Percentiles rank a stretch among this genome's conserved stretches.
Conservation (phyloP, 1,140 invertebrate genomes). For the Cyphomyrmex costatus region DNA sequence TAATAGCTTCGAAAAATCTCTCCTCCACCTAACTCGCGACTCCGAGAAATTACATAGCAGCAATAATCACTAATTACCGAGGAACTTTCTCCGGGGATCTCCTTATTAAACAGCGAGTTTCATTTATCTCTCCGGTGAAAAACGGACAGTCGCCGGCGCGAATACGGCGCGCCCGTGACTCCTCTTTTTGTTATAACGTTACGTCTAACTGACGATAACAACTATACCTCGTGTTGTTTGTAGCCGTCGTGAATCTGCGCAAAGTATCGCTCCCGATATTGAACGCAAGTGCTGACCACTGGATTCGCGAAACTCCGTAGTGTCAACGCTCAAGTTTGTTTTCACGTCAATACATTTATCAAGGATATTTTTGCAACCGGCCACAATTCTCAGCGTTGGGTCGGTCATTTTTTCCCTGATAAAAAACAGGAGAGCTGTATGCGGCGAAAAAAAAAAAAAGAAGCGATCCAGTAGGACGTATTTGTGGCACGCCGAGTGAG, state of each 20-base stretch:
- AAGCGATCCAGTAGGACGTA: constrained; percentile 61
- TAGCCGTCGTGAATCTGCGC: constrained; percentile 26
- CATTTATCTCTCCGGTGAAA: constrained; percentile 56
- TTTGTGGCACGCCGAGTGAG: constrained; percentile 53
- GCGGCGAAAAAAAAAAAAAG: constrained; percentile 42
- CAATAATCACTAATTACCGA: constrained; percentile 73
- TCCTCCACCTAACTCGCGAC: constrained; percentile 41
- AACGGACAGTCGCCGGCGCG: background rate
- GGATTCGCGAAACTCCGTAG: constrained; percentile 48
- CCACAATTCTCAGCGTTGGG: constrained; percentile 45
- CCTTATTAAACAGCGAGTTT: constrained; percentile 68
- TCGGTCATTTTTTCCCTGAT: constrained; percentile 33
- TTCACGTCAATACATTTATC: constrained; percentile 71
- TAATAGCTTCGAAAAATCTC: constrained; percentile 69
- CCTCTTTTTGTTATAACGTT: constrained; percentile 8
- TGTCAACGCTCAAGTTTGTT: constrained; percentile 62
- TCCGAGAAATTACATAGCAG: constrained; percentile 64
- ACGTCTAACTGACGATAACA: constrained; percentile 34
- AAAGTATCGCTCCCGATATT: constrained; percentile 37
- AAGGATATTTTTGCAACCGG: constrained; percentile 60
- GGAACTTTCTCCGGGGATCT: constrained; percentile 63
- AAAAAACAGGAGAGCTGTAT: constrained; percentile 38
- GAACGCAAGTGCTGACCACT: constrained; percentile 40
- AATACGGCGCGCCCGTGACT: background rate
- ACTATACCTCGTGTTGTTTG: constrained; percentile 43